Evolutionary conservation across 2,113 vertebrate genomes (phyloP).

Genomic region (Pangasianodon gigas): DNA sequence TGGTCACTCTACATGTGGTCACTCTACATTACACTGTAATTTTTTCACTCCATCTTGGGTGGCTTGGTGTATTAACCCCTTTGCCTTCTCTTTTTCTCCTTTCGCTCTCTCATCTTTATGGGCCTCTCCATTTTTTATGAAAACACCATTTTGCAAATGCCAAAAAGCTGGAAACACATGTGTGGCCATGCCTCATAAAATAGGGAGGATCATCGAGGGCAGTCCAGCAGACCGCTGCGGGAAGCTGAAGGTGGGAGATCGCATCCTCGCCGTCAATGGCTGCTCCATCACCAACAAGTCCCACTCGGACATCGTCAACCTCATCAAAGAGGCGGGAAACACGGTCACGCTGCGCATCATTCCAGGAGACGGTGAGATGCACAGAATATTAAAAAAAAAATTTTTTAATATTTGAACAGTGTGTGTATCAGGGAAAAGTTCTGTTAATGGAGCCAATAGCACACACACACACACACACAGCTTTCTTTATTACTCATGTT

Average conservation of each 20-base stretch:
- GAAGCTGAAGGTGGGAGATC: conserved; percentile 98
- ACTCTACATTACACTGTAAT: conserved; percentile 28
- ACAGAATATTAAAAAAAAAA: too few relatives aligned
- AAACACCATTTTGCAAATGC: conserved; percentile 22
- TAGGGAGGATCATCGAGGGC: conserved; percentile 99
- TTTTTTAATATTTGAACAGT: not conserved
- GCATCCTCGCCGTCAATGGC: conserved; percentile 95
- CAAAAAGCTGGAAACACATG: conserved; percentile 95
- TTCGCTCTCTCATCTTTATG: not conserved
- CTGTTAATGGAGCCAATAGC: not conserved
- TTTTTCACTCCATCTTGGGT: conserved; percentile 42
- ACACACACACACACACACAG: not conserved
- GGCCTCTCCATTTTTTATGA: not conserved
- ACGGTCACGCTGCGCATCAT: conserved; percentile 98
- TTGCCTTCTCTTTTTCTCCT: conserved; percentile 29
- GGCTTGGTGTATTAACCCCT: conserved; percentile 54
- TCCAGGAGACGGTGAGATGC: conserved; percentile 89
- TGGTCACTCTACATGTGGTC: conserved; percentile 34
- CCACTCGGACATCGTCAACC: conserved; percentile 99
- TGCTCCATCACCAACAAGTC: conserved; percentile 99
- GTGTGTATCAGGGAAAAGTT: not conserved
- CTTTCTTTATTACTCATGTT: not conserved
- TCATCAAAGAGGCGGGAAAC: conserved; percentile 99
- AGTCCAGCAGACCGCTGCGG: conserved; percentile 98
- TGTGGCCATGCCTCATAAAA: conserved; percentile 99